Base-by-base conservation (phyloP, 2,888 invertebrate genomes). In the Diaperis boleti region DNA sequence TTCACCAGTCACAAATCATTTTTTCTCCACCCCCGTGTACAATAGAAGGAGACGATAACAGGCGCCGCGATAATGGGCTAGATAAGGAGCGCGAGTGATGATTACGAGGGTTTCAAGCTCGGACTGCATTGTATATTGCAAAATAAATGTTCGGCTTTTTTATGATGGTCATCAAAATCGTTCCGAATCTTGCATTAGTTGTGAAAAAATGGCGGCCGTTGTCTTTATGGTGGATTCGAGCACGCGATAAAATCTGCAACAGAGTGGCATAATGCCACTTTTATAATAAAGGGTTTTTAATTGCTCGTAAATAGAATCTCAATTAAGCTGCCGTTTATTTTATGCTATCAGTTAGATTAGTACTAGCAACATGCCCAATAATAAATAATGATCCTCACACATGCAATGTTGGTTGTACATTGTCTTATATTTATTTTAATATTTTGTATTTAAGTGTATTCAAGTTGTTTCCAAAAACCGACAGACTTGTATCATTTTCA, bases 1-100 rank as follows among this genome's bases (percentile, higher is more conserved):
- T 72, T 67, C 70, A 63, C 66, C 56, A 66, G 64, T 63, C 71
- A 73, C 74, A 76, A 76, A 76, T 76, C 75, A 76, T 70, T 71
- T 69, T 72, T 71, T 71, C 56, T 50, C 45, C 22, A 44, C 54
- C 60, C 60, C 65, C 63, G 50, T 60, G 57, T 59, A 62, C 63
- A 68, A 69, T 66, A 62, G 66, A 70, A 66, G 67, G 47, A 62
- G 49, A 56, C 52, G 64, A 65, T 64, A 64, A 57, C 67, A 61
- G 62, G 60, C 69, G 65, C 7, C 42, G 60, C 62, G 67, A 69
- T 67, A 56, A 60, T 60, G 55, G 57, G 41, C 17, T 4, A 65
- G 70, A 71, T 70, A 70, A 70, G 60, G 69, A 66, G 15, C 62
- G 62, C 66, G 56, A 63, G 33, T 67, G 65, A 66, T 69, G 69